Evolutionary conservation across 2,888 invertebrate genomes (phyloP), one percentile per base, ranked within the genome.

Genomic region (Trissoscelio sp.): DNA sequence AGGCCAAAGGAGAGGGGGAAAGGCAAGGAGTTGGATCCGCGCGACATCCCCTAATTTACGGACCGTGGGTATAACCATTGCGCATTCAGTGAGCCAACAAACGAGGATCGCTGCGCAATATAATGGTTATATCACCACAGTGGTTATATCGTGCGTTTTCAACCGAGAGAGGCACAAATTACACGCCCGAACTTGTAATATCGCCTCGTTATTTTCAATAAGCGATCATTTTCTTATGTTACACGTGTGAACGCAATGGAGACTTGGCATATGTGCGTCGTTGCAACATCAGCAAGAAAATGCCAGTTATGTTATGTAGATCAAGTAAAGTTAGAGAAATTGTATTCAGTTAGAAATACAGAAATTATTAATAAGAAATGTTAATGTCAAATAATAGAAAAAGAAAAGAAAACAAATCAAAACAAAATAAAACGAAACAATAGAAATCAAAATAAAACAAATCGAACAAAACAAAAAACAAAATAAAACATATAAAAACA

Each of bases 21-120:
- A n/a, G n/a, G n/a, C n/a, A n/a, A n/a, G n/a, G n/a, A n/a, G n/a
- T n/a, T n/a, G 69, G 69, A 69, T 77, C 55, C 69, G 20, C 46
- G 81, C 60, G 81, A 81, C 81, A 77, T 81, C 81, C 81, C 81
- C 81, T 77, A 81, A 81, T 81, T 81, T 77, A 77, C 74, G 69
- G 48, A 39, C 58, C 18, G 53, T 60, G 51, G 51, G 51, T 67
- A 58, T 55, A 75, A 75, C 75, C 58, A 70, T 70, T 64, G 75
- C 72, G 58, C 81, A 75, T 81, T 72, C 81, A 72, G 58, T 67
- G 81, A 81, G 72, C 75, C 75, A 81, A 81, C 75, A 81, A 81
- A 81, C 75, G 75, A 81, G 81, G 60, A 81, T 81, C 72, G 57
- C 58, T 53, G 53, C 51, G 64, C 81, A 39, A 69, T 77, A 53